Conservation (phyloP, 2,888 invertebrate genomes). For the Dynastes hyllus region DNA sequence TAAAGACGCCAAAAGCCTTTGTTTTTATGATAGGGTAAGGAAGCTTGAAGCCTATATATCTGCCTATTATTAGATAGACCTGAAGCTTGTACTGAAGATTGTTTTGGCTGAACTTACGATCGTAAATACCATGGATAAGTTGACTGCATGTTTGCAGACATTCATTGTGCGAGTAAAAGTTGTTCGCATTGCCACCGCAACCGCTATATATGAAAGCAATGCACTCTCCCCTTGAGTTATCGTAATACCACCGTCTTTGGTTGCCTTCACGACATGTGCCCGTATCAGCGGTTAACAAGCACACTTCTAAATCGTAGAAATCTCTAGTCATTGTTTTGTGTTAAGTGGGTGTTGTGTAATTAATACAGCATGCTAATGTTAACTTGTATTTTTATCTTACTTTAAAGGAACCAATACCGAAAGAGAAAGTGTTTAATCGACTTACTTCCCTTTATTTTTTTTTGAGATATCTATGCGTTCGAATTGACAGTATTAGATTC, state of each 20-base stretch:
- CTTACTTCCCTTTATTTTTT: too few species aligned
- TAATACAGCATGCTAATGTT: not conserved
- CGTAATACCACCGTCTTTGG: conserved; percentile 83
- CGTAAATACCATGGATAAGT: conserved; percentile 59
- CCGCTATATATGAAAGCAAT: conserved; percentile 88
- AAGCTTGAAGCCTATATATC: conserved; percentile 25
- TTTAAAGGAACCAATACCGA: not conserved
- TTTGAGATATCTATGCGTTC: too few species aligned
- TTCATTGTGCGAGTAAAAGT: conserved; percentile 83
- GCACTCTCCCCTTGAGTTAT: conserved; percentile 80
- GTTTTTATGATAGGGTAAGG: conserved; percentile 1
- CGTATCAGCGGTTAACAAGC: conserved; percentile 76
- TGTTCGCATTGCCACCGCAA: conserved; percentile 91
- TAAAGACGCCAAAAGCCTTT: conserved; percentile 16
- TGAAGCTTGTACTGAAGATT: conserved; percentile 5
- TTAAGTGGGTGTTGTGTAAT: not conserved
- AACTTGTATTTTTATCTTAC: not conserved
- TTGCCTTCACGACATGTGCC: conserved; percentile 77
- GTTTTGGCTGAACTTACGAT: conserved; percentile 47
- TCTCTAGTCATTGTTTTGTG: not conserved
- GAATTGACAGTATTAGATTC: not conserved
- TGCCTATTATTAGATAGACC: conserved; percentile 3
- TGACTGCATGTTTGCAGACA: conserved; percentile 78
- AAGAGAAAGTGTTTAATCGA: too few species aligned
- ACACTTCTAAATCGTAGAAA: conserved; percentile 73